phyloP scores from a whole-genome alignment of 2,113 vertebrate genomes.

The Sitta europaea region DNA sequence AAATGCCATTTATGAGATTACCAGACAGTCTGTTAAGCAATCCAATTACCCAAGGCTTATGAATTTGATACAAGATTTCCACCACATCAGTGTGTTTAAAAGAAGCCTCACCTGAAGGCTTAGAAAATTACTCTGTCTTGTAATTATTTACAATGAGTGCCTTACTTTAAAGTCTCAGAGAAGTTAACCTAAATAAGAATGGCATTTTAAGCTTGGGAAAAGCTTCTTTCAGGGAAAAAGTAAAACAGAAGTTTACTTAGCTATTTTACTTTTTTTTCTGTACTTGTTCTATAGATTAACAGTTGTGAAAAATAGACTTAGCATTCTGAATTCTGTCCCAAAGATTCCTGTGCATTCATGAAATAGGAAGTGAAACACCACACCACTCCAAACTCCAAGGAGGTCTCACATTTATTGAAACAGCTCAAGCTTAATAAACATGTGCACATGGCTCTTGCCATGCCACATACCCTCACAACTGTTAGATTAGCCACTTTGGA shows the following conservation, averaged over 20 bases:
- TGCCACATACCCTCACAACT: neutral
- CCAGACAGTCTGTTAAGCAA: neutral
- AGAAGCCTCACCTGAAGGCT: neutral
- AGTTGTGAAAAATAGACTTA: neutral
- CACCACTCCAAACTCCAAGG: neutral
- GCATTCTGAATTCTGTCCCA: neutral
- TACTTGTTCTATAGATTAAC: neutral
- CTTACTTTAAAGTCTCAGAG: neutral
- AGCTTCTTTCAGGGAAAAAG: neutral
- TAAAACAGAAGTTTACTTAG: neutral
- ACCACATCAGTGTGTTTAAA: neutral
- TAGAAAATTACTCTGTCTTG: neutral
- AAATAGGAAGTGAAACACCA: neutral
- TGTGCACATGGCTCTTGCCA: neutral
- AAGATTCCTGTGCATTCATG: neutral
- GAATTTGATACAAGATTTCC: neutral
- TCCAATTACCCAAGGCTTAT: neutral
- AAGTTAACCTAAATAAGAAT: neutral
- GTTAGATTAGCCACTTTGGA: neutral
- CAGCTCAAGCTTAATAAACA: neutral
- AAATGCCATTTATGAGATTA: conserved; percentile 4
- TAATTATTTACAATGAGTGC: neutral
- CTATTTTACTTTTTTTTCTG: neutral
- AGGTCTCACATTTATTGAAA: conserved; percentile 30
- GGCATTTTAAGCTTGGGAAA: neutral